Percentiles rank a stretch among this genome's conserved stretches.
Evolutionary conservation across 2,113 vertebrate species (phyloP).

Genomic region (Malurus melanocephalus): DNA sequence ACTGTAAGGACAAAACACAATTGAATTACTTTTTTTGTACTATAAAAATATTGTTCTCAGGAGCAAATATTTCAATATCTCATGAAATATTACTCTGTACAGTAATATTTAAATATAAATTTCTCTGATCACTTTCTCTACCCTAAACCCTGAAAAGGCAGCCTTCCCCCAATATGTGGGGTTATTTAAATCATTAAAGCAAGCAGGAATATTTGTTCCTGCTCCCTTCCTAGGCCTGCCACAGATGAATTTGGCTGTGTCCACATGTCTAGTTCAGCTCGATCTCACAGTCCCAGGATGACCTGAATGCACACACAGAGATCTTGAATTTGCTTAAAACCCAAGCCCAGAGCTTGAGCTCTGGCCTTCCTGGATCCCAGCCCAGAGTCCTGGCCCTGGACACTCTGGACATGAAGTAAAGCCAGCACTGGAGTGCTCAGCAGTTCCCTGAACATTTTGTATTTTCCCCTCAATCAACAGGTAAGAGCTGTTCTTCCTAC

Average conservation of each 20-base stretch:
- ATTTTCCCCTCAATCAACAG: conserved; percentile 1
- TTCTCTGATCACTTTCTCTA: neutral
- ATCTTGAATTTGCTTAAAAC: neutral
- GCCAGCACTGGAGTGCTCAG: neutral
- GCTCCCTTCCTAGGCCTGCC: neutral
- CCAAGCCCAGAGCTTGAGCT: neutral
- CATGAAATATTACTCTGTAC: neutral
- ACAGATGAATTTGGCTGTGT: conserved; percentile 1
- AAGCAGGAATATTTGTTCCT: conserved; percentile 9
- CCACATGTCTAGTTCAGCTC: neutral
- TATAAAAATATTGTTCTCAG: neutral
- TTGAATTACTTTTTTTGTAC: neutral
- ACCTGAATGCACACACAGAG: neutral
- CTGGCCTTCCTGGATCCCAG: conserved; percentile 13
- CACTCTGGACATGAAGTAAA: neutral
- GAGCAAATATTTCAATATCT: neutral
- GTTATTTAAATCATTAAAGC: conserved; percentile 9
- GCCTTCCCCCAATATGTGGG: neutral
- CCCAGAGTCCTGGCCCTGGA: neutral
- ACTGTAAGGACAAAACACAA: neutral
- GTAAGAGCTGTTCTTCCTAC: neutral
- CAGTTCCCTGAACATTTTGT: neutral
- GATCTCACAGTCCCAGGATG: conserved; percentile 2
- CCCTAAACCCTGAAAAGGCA: neutral
- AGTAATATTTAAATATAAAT: too few species aligned